Evolutionary conservation across 2,113 vertebrate genomes (phyloP).

Genomic region (Corythoichthys intestinalis): DNA sequence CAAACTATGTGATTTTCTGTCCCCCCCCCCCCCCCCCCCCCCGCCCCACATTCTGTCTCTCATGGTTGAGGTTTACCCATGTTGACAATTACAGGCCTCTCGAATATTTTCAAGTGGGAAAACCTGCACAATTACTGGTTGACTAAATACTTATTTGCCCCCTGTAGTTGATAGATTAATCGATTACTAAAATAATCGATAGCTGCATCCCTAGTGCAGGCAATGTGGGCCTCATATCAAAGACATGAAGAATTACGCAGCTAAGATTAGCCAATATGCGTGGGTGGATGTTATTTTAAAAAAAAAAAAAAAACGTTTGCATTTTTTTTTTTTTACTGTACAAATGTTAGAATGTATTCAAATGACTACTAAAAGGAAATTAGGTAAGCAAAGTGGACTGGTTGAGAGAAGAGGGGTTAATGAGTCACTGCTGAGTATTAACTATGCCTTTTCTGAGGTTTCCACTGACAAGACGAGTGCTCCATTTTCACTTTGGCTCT

Average conservation of each 20-base stretch:
- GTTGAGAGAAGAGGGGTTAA: constrained; percentile 15
- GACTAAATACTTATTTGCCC: too few relatives aligned
- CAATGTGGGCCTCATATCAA: background rate
- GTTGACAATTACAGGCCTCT: too few relatives aligned
- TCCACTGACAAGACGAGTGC: constrained; percentile 26
- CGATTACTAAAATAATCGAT: too few relatives aligned
- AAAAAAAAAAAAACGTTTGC: background rate
- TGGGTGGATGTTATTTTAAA: background rate
- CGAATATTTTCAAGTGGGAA: too few relatives aligned
- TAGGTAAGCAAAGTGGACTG: constrained; percentile 21
- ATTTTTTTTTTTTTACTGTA: background rate
- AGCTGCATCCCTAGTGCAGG: background rate
- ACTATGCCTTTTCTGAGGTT: constrained; percentile 25
- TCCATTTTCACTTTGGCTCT: constrained; percentile 13
- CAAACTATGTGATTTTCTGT: too few relatives aligned
- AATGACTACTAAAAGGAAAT: constrained; percentile 41
- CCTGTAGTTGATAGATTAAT: too few relatives aligned
- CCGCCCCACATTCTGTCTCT: too few relatives aligned
- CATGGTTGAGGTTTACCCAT: too few relatives aligned
- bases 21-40: too few relatives aligned
- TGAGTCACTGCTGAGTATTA: constrained; percentile 66
- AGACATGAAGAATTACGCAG: background rate
- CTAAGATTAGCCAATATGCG: background rate
- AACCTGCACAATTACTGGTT: too few relatives aligned
- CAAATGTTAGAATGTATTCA: constrained; percentile 21